A percentile compares a stretch with the other conserved stretches of the same genome.
phyloP scores from a whole-genome alignment of 2,888 invertebrate genomes.

The Proisotoma minuta region DNA sequence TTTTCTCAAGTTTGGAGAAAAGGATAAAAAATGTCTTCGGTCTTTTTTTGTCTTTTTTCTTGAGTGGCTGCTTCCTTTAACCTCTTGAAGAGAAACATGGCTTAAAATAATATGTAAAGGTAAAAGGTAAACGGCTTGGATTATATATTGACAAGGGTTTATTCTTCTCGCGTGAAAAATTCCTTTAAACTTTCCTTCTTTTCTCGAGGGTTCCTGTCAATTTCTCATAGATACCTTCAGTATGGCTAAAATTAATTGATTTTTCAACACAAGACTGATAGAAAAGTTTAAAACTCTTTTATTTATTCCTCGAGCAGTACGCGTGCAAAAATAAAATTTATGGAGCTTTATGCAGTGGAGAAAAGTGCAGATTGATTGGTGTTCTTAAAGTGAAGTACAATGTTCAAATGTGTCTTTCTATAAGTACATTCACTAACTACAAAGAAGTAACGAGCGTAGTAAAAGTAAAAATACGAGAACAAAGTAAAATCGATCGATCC shows the following conservation, averaged over 20 bases:
- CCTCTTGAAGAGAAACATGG: constrained; percentile 3
- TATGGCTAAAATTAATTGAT: no score
- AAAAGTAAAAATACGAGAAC: background rate
- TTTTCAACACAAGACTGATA: no score
- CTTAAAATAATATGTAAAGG: constrained; percentile 4
- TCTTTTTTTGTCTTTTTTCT: background rate
- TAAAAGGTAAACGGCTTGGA: constrained; percentile 3
- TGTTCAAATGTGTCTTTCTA: background rate
- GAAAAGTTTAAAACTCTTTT: no score
- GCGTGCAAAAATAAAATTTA: no score
- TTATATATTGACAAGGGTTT: constrained; percentile 4
- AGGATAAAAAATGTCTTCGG: constrained; percentile 5
- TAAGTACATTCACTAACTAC: background rate
- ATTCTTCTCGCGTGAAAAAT: background rate
- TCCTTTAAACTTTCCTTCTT: background rate
- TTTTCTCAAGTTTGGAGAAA: background rate
- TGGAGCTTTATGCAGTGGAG: no score
- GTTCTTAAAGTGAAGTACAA: background rate
- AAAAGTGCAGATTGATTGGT: no score
- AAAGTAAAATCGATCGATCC: constrained; percentile 5
- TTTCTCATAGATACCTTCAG: background rate
- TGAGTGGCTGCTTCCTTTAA: background rate
- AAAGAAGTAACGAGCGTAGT: constrained; percentile 4
- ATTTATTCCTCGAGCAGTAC: no score
- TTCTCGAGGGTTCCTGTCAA: background rate